Evolutionary conservation across 2,797 vertebrate species (phyloP), one percentile per base, ranked within the genome.

Genomic region (Hippopotamyrus pictus): DNA sequence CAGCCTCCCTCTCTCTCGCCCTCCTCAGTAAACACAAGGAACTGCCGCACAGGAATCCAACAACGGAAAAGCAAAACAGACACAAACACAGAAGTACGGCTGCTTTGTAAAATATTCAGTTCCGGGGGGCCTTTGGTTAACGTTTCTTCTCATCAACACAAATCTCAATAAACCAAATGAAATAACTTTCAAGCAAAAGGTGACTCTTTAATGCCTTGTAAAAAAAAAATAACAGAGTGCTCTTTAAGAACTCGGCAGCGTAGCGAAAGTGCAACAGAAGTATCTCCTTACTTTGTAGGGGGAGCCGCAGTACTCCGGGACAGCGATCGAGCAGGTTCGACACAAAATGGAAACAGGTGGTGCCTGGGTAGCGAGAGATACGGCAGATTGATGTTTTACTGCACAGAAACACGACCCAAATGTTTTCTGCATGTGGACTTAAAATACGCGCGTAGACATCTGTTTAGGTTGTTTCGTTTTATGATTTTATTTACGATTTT

Each of bases 371-470:
- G 79, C 84, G 89, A 82, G 85, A 88, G 91, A 92, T 92, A 90
- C 73, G 89, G 89, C 87, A 90, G 87, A 89, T 90, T 53, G 86
- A 88, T 76, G 92, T 92, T 84, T 92, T 92, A 91, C 89, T 90
- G 89, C 89, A 57, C 86, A 87, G 19, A 87, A 91, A 92, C 90
- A 90, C 90, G 90, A 90, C 91, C 85, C 59, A 87, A 88, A 90
- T 86, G 89, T 84, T 84, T 88, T 88, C 87, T 44, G 82, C 54
- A 53, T 69, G 76, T 53, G 54, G 82, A 17, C 65, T 69, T 88
- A 41, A 33, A 85, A 54, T 82, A 87, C 59, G 54, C 12, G 33
- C 83, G 51, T 17, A 41, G 37, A 46, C 50, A 86, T 89, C 79
- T 85, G 76, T 88, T 90, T 50, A 25, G 50, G 41, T 69, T 25